Evolutionary conservation across 64 coral and sea anemone genomes (phyloP).

Genomic region (Stichodactyla mertensii): DNA sequence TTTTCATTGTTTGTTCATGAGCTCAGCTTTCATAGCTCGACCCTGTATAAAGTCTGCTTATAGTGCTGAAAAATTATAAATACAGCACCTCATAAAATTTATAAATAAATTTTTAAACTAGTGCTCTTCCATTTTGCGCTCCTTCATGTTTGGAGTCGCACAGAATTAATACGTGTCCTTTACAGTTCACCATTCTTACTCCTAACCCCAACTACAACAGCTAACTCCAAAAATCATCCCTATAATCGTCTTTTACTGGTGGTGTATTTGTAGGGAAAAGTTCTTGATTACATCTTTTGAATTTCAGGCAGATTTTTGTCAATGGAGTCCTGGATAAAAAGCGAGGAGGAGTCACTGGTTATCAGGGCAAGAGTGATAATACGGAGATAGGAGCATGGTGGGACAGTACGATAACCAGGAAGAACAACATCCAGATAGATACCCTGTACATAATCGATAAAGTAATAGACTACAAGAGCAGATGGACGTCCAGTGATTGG

Average conservation of each 20-base stretch:
- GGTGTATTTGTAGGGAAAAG: neutral
- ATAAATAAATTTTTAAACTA: too few species aligned
- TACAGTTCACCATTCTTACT: too few species aligned
- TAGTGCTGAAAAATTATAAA: too few species aligned
- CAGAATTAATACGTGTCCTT: too few species aligned
- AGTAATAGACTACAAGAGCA: conserved; percentile 18
- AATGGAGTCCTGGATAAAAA: conserved; percentile 30
- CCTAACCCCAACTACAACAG: too few species aligned
- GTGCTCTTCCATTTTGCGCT: too few species aligned
- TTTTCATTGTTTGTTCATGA: too few species aligned
- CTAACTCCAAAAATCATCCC: too few species aligned
- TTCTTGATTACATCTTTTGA: neutral
- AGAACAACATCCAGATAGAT: conserved; percentile 39
- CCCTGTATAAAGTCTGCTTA: too few species aligned
- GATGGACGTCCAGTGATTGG: neutral
- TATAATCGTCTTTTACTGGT: neutral
- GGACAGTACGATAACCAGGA: neutral
- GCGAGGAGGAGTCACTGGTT: neutral
- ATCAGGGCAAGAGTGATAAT: conserved; percentile 18
- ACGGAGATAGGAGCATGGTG: conserved; percentile 60
- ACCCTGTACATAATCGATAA: conserved; percentile 50
- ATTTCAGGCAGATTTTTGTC: conserved; percentile 42
- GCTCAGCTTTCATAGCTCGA: too few species aligned
- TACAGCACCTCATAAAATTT: too few species aligned
- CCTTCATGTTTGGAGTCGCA: too few species aligned